These are phyloP conservation scores for Crenichthys baileyi DNA, from an alignment of 2,797 vertebrate species.

Conservation along the genomic window DNA sequence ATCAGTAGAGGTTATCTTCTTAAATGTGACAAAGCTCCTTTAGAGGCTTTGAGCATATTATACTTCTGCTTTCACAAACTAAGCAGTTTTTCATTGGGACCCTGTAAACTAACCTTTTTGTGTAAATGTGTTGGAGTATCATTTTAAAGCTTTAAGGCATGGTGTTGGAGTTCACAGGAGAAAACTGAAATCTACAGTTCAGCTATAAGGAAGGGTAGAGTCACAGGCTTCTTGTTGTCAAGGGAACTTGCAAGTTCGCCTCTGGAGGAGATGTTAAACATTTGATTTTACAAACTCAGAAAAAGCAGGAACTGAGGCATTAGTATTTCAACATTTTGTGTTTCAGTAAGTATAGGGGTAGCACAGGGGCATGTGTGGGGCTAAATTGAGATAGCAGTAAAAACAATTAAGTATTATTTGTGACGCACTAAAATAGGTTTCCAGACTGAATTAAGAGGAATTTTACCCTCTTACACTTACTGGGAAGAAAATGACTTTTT, in stretches of 20 bases:
- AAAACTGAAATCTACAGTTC: not conserved
- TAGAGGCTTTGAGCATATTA: slow-evolving; percentile 2
- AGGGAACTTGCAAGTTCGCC: not conserved
- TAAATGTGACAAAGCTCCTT: not conserved
- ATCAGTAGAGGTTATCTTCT: slow-evolving; percentile 13
- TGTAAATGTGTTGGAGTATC: not conserved
- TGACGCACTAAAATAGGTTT: not conserved
- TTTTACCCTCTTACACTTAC: not conserved
- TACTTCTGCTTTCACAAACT: slow-evolving; percentile 3
- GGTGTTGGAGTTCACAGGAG: not conserved
- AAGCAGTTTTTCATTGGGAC: not conserved
- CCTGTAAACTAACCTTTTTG: not conserved
- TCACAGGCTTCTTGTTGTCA: not conserved
- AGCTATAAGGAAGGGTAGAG: not conserved
- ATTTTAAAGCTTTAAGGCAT: slow-evolving; percentile 8
- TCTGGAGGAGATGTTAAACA: not conserved
- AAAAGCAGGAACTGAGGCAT: not conserved
- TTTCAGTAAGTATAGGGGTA: not conserved
- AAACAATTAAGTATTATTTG: not conserved
- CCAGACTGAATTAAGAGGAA: not conserved
- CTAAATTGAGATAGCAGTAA: not conserved
- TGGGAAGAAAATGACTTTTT: not conserved
- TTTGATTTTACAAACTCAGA: not conserved
- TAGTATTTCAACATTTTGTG: not conserved
- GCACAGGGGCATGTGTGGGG: not conserved